Evolutionary conservation across 1,140 invertebrate genomes (phyloP), one percentile per base, ranked within the genome.

Genomic region (Heterodera schachtii): DNA sequence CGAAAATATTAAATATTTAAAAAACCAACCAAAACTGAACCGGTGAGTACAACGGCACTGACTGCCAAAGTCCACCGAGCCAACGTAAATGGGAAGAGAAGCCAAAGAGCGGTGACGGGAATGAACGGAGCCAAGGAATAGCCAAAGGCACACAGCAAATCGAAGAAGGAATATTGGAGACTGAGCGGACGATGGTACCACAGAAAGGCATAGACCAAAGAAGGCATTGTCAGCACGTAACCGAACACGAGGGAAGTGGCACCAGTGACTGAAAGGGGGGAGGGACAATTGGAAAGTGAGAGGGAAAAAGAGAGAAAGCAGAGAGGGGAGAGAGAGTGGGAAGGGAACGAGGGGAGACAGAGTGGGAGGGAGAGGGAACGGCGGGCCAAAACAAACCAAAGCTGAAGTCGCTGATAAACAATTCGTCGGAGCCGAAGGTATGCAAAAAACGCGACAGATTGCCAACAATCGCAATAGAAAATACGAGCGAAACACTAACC

Each of bases 401-500:
- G 8, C 82, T 71, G 70, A 86, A 86, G 66, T 86, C 85, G 47
- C 78, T 86, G 49, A 70, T 60, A 77, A 70, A 84, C n/a, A 60
- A 19, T n/a, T 75, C 43, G 43, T 71, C 43, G 47, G 69, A 21
- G 1, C 52, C 52, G n/a, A 60, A 71, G 73, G 64, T 73, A 46
- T 94, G 94, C 43, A 96, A 91, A 90, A 97, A 98, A 91, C 94
- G 94, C 0, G 95, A 93, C 80, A 98, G 92, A 90, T 98, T 98
- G 67, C 95, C 96, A 90, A 94, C 95, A 49, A 98, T 95, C 5
- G 95, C 96, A 88, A 96, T 96, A 4, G 95, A 93, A 90, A 98
- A 97, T 81, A 96, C 93, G 87, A 98, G 90, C 3, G 96, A 98
- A 7, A 95, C 92, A 86, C 95, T 94, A 81, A 98, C 95, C 96